Evolutionary conservation across 1,140 invertebrate species (phyloP).

Genomic region (Chironomus tepperi): DNA sequence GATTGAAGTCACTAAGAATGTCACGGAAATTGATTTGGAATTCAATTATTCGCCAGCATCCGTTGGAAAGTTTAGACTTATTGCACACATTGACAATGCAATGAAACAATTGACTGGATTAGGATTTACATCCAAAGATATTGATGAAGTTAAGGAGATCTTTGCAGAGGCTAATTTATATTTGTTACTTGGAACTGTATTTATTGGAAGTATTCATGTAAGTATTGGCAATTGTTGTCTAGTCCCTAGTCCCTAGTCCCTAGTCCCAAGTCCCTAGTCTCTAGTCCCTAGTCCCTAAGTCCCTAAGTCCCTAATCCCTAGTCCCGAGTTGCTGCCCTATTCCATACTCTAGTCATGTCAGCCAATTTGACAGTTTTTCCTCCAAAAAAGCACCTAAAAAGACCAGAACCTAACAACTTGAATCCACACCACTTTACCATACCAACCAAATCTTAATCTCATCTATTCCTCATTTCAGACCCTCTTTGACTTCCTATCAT

Average conservation of each 20-base stretch:
- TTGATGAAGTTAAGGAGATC: slow-evolving; percentile 94
- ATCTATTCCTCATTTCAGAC: slow-evolving; percentile 54
- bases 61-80: slow-evolving; percentile 61
- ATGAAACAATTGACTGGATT: slow-evolving; percentile 61
- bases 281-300: too few relatives aligned
- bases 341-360: too few relatives aligned
- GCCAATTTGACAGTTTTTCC: too few relatives aligned
- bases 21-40: slow-evolving; percentile 46
- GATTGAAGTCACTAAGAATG: slow-evolving; percentile 49
- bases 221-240: slow-evolving; percentile 40
- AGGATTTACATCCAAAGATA: slow-evolving; percentile 88
- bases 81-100: slow-evolving; percentile 70
- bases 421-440: too few relatives aligned
- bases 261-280: too few relatives aligned
- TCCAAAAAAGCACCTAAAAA: too few relatives aligned
- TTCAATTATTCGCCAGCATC: slow-evolving; percentile 54
- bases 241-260: too few relatives aligned
- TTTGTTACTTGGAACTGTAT: slow-evolving; percentile 83
- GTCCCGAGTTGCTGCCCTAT: too few relatives aligned
- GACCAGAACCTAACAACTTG: too few relatives aligned
- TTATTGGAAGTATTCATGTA: slow-evolving; percentile 89
- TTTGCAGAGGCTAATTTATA: slow-evolving; percentile 94
- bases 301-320: too few relatives aligned
- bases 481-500: slow-evolving; percentile 92
- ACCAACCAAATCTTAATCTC: too few relatives aligned